Percentiles rank a stretch among this genome's conserved stretches.
These are phyloP conservation scores for Phocoena phocoena DNA, from an alignment of 2,113 vertebrate species.

Conservation along the genomic window DNA sequence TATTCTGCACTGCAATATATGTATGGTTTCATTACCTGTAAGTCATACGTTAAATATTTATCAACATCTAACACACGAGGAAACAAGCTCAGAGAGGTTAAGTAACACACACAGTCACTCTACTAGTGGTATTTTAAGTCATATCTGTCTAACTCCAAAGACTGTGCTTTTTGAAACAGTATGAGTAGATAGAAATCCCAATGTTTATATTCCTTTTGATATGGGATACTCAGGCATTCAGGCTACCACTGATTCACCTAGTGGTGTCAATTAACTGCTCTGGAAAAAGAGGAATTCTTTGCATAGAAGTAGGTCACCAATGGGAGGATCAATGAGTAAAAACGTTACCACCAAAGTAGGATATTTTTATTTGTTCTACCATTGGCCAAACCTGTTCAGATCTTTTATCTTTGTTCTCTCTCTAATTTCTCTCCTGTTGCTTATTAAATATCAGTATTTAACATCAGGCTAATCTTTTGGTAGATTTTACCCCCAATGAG, in stretches of 20 bases:
- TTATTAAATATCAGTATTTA: constrained; percentile 54
- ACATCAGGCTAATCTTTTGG: not conserved
- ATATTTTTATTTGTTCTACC: constrained; percentile 39
- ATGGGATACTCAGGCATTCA: not conserved
- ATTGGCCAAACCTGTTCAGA: not conserved
- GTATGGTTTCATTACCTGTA: not conserved
- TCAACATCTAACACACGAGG: not conserved
- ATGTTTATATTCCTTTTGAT: not conserved
- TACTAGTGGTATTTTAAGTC: constrained; percentile 12
- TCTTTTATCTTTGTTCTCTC: constrained; percentile 10
- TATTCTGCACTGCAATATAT: not conserved
- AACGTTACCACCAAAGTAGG: constrained; percentile 7
- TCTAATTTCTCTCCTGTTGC: not conserved
- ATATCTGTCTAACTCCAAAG: not conserved
- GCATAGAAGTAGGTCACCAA: constrained; percentile 1
- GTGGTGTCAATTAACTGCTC: not conserved
- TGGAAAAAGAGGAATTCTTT: constrained; percentile 31
- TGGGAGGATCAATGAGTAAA: not conserved
- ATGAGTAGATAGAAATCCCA: not conserved
- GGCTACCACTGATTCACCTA: not conserved
- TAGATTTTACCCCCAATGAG: not conserved
- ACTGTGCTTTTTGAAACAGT: not conserved
- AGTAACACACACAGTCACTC: not conserved
- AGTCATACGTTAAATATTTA: not conserved
- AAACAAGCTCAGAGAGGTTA: not conserved